These are phyloP conservation scores for Thalassoma bifasciatum DNA, from an alignment of 2,113 vertebrate species.

Conservation along the genomic window DNA sequence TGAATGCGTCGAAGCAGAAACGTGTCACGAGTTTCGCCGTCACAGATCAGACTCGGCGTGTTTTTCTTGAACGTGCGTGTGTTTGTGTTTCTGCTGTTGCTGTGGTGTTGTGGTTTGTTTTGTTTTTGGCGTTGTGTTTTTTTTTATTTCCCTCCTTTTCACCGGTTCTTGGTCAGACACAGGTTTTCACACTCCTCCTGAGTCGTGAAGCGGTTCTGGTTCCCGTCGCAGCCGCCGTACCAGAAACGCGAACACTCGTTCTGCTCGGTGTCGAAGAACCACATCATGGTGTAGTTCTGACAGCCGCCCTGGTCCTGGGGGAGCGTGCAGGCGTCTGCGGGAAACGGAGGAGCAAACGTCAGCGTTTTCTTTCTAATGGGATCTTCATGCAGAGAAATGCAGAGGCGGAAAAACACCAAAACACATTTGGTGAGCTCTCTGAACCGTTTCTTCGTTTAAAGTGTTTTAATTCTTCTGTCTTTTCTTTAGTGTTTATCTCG, in stretches of 20 bases:
- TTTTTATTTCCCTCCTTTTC: constrained; percentile 34
- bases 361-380: too few relatives aligned
- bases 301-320: constrained; percentile 79
- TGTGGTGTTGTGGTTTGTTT: too few relatives aligned
- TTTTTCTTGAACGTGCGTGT: not conserved
- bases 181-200: constrained; percentile 77
- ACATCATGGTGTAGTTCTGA: constrained; percentile 81
- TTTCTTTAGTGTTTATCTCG: too few relatives aligned
- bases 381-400: too few relatives aligned
- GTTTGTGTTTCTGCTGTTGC: not conserved
- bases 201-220: constrained; percentile 85
- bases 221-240: constrained; percentile 88
- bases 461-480: too few relatives aligned
- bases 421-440: too few relatives aligned
- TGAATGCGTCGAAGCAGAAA: constrained; percentile 2
- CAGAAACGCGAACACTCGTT: constrained; percentile 84
- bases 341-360: not conserved
- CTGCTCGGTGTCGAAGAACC: constrained; percentile 81
- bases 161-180: constrained; percentile 66
- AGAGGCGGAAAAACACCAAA: too few relatives aligned
- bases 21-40: not conserved
- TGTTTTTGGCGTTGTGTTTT: not conserved
- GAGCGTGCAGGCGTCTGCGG: constrained; percentile 79
- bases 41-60: not conserved
- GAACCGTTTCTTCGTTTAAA: too few relatives aligned